Conservation (phyloP, 2,113 vertebrate genomes). For the Pycnonotus jocosus region DNA sequence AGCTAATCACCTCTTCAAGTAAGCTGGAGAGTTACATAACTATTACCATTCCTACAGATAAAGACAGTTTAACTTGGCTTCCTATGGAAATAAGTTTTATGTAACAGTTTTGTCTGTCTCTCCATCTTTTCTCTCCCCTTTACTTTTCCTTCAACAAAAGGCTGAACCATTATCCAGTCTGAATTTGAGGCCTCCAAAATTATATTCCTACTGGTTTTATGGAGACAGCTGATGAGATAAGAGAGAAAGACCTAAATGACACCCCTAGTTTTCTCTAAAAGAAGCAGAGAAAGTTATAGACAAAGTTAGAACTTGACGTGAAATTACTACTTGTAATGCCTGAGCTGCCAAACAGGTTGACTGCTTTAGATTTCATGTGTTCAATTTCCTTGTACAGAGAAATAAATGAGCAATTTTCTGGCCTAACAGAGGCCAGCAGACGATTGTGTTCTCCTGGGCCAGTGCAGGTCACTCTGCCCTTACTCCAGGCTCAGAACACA, state of each 20-base stretch:
- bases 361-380: not conserved
- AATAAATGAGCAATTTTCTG: not conserved
- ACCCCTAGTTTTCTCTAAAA: slow-evolving; percentile 4
- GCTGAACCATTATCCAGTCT: not conserved
- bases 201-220: not conserved
- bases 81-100: slow-evolving; percentile 47
- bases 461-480: not conserved
- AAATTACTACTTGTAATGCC: not conserved
- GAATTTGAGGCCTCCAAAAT: not conserved
- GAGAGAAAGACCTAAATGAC: not conserved
- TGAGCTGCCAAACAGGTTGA: not conserved
- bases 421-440: not conserved
- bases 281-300: not conserved
- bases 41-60: slow-evolving; percentile 33
- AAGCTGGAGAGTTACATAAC: slow-evolving; percentile 40
- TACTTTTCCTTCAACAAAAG: slow-evolving; percentile 6
- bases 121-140: not conserved
- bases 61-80: slow-evolving; percentile 38
- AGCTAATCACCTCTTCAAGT: slow-evolving; percentile 40
- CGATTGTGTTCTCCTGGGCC: not conserved
- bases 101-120: slow-evolving; percentile 32
- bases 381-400: not conserved
- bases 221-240: slow-evolving; percentile 28
- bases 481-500: not conserved
- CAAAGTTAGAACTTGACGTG: not conserved